phyloP scores from a whole-genome alignment of 2,797 vertebrate species.

The Tamandua tetradactyla region DNA sequence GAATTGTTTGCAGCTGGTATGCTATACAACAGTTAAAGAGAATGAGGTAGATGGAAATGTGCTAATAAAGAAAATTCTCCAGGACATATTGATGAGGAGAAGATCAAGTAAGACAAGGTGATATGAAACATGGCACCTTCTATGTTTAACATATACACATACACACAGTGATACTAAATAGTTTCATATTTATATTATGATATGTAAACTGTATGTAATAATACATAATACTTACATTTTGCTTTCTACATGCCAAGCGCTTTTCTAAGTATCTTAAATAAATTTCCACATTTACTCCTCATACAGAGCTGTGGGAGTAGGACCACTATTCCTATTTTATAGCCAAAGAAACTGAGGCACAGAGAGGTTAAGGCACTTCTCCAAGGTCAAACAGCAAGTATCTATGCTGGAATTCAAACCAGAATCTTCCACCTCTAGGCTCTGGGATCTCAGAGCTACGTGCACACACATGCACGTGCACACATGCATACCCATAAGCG shows the following conservation, averaged over 20 bases:
- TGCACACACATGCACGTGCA: fast-evolving
- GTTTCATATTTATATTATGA: fast-evolving
- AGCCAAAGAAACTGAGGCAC: neutral
- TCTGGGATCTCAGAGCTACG: neutral
- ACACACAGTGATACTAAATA: fast-evolving
- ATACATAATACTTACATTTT: fast-evolving
- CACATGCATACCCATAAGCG: fast-evolving
- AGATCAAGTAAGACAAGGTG: neutral
- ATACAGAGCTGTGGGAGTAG: fast-evolving
- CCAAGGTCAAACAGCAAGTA: neutral
- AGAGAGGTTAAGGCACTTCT: too few relatives aligned
- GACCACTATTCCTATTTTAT: neutral
- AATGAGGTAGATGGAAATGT: fast-evolving
- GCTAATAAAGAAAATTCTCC: fast-evolving
- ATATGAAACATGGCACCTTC: fast-evolving
- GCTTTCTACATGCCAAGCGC: too few relatives aligned
- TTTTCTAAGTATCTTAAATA: too few relatives aligned
- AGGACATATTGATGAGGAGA: neutral
- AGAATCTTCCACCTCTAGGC: neutral
- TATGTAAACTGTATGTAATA: fast-evolving
- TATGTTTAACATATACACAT: neutral
- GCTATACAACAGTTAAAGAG: neutral
- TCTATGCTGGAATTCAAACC: neutral
- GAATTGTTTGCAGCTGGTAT: too few relatives aligned
- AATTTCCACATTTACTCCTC: fast-evolving